phyloP scores from a whole-genome alignment of 2,888 invertebrate genomes.

The Horisme vitalbata region DNA sequence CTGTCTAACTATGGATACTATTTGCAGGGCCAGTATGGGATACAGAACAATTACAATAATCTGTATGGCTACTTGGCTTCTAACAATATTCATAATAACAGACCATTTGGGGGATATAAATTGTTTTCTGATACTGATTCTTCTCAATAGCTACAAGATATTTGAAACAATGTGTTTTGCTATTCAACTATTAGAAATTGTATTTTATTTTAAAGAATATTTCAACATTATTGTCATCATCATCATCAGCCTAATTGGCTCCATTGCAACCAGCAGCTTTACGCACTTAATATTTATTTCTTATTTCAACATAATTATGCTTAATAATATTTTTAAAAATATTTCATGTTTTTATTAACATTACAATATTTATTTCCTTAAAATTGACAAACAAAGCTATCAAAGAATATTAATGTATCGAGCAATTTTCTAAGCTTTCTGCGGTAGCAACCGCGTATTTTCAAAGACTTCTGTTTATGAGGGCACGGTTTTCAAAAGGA shows the following conservation, averaged over 20 bases:
- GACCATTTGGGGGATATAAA: constrained; percentile 85
- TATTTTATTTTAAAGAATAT: too few species aligned
- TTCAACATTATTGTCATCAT: too few species aligned
- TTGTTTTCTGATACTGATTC: constrained; percentile 70
- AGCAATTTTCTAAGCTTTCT: constrained; percentile 10
- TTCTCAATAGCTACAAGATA: constrained; percentile 18
- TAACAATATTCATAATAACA: constrained; percentile 86
- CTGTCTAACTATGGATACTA: constrained; percentile 86
- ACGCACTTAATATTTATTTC: too few species aligned
- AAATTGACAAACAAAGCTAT: constrained; percentile 5
- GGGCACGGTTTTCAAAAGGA: constrained; percentile 17
- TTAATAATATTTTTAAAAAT: too few species aligned
- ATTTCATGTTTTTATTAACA: too few species aligned
- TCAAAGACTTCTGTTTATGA: constrained; percentile 26
- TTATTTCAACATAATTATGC: too few species aligned
- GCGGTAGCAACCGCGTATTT: constrained; percentile 17
- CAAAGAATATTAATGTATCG: constrained; percentile 14
- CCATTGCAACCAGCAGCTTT: too few species aligned
- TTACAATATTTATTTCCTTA: too few species aligned
- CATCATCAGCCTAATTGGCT: too few species aligned
- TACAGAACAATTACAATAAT: constrained; percentile 67
- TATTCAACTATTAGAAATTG: too few species aligned
- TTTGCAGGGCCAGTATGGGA: constrained; percentile 64
- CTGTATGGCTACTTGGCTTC: constrained; percentile 84
- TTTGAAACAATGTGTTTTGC: too few species aligned